Evolutionary conservation across 2,888 invertebrate species (phyloP).

Genomic region (Agrochola macilenta): DNA sequence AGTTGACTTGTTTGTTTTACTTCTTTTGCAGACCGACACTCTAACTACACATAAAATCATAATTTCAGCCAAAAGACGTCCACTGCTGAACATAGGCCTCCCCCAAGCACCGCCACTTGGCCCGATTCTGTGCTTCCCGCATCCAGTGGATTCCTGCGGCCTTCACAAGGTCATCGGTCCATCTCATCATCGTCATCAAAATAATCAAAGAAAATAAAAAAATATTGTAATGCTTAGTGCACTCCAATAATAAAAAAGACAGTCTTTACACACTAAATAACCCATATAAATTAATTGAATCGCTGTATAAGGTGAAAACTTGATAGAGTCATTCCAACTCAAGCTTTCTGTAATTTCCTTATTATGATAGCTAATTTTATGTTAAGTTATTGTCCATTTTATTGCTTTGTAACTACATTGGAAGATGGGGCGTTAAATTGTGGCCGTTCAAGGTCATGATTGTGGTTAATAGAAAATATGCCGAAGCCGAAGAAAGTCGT

Average conservation of each 20-base stretch:
- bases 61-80: no score
- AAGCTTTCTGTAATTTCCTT: constrained; percentile 15
- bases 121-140: no score
- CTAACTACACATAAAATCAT: no score
- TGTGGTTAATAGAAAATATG: neutral
- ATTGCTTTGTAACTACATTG: constrained; percentile 18
- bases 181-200: no score
- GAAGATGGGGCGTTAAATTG: constrained; percentile 8
- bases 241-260: neutral
- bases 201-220: no score
- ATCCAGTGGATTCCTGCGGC: no score
- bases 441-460: neutral
- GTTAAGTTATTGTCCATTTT: constrained; percentile 16
- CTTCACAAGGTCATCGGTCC: no score
- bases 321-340: neutral
- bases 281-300: neutral
- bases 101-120: no score
- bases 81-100: no score
- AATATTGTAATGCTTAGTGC: no score
- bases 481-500: neutral
- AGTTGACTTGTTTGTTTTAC: no score
- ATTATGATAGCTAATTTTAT: constrained; percentile 21
- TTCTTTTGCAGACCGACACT: no score
- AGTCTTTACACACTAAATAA: neutral
- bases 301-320: neutral